Base-by-base conservation (phyloP, 2,888 invertebrate genomes). In the Bellardia bayeri region DNA sequence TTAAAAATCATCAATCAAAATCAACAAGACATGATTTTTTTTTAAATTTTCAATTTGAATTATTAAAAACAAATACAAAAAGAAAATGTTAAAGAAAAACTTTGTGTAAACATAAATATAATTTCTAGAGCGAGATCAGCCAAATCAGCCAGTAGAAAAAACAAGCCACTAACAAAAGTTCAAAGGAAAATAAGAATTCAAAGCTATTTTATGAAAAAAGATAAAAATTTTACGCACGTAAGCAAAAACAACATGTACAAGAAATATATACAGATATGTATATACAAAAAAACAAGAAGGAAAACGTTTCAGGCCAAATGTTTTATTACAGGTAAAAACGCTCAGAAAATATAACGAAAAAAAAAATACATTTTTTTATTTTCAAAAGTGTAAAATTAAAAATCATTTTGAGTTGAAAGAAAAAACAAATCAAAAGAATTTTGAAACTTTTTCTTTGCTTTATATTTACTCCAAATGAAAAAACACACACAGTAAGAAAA, bases 241-340 rank as follows among this genome's bases (percentile, higher is more conserved):
- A 33, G 51, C 79, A 63, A 64, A 64, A 76, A 13, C 11, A 11
- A 58, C 40, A 64, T 5, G 5, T 37, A 23, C 23, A 40, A 74
- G 79, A 51, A 61, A 76, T 74, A 51, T 8, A 79, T 76, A 76
- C 14, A 61, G n/a, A 72, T 4, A 30, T 30, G 37, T 63, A 23
- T 49, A 9, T 23, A 23, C 23, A 23, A 23, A 23, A 1, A 23
- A 23, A 23, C 23, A 23, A 23, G 23, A 23, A 23, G 23, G 23
- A 56, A 82, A 83, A 88, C 86, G 88, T 89, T 89, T 91, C 88
- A 89, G 90, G 88, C 51, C 45, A 23, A 54, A 89, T 13, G 90
- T 89, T 91, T 91, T 92, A 92, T 91, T 91, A 91, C 91, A 91
- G 91, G 91, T 91, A 91, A 91, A 86, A 89, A 88, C 68, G 85